Evolutionary conservation across 1,140 invertebrate species (phyloP), one percentile per base, ranked within the genome.

Genomic region (Megathymus violae): DNA sequence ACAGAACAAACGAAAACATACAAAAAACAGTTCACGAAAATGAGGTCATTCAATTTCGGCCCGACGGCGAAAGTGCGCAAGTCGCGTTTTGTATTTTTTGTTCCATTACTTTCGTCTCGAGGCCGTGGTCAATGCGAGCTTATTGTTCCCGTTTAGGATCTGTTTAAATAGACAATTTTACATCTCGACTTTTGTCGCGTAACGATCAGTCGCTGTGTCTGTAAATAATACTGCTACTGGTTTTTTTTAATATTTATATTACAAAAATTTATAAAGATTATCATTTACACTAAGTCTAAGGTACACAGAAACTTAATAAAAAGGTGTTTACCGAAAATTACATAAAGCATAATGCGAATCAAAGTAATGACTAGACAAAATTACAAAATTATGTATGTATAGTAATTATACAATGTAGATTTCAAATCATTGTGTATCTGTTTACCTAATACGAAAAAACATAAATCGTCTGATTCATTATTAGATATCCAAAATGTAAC

Each of bases 41-140:
- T 79, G 76, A 74, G 80, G 80, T 83, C 78, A 83, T 67, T 71
- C 75, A 76, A 80, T 79, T 83, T 83, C 43, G 80, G 80, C 52
- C 64, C 62, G 78, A 63, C 67, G 63, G 77, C 73, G 76, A 69
- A 75, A 78, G 72, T 69, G 70, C 62, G 48, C 46, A 43, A 56
- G 19, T 58, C 60, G 59, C 75, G 76, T 79, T 79, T 74, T 70
- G 68, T 64, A 59, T 66, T 66, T 78, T 78, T 76, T 48, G 60
- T 65, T 67, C 60, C 66, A 71, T 80, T 78, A 76, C 74, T 80
- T 80, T 80, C 73, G 79, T 84, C 79, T 84, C 71, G 81, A 78
- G 81, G 75, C 74, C 75, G 69, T 67, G 76, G 76, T 77, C 76
- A 79, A 69, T 74, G 69, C 60, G 61, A 59, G 68, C 69, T 70